phyloP scores from a whole-genome alignment of 2,888 invertebrate genomes.

The Drymonia ruficornis region DNA sequence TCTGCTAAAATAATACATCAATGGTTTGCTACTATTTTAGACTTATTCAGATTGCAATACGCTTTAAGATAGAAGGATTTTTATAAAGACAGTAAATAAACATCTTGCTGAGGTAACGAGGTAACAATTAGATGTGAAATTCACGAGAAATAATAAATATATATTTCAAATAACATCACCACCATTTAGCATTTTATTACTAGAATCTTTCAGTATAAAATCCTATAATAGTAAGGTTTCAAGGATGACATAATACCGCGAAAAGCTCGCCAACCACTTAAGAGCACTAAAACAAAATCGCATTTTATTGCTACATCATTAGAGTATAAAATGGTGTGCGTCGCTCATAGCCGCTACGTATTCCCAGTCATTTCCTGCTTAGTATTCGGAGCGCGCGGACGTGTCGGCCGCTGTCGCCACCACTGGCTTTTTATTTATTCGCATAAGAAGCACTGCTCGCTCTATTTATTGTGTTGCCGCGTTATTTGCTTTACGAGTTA shows the following conservation, averaged over 20 bases:
- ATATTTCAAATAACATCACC: too few species aligned
- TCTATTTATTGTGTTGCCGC: constrained; percentile 3
- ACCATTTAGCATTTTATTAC: too few species aligned
- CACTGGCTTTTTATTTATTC: constrained; percentile 50
- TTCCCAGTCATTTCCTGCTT: constrained; percentile 30
- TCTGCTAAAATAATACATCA: too few species aligned
- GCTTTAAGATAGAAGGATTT: too few species aligned
- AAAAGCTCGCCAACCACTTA: not conserved
- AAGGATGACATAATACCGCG: not conserved
- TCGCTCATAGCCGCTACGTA: not conserved
- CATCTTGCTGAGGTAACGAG: too few species aligned
- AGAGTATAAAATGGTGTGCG: not conserved
- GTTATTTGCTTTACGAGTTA: constrained; percentile 36
- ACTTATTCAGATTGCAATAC: too few species aligned
- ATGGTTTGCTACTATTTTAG: too few species aligned
- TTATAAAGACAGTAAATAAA: too few species aligned
- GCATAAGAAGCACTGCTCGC: constrained; percentile 29
- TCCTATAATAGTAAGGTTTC: not conserved
- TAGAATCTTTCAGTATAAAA: not conserved
- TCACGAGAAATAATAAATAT: too few species aligned
- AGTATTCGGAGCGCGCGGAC: constrained; percentile 41
- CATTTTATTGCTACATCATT: not conserved
- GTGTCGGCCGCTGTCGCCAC: constrained; percentile 36
- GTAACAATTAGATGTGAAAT: too few species aligned
- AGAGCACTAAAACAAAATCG: not conserved